Evolutionary conservation across 2,888 invertebrate genomes (phyloP).

Genomic region (Mythimna pallens): DNA sequence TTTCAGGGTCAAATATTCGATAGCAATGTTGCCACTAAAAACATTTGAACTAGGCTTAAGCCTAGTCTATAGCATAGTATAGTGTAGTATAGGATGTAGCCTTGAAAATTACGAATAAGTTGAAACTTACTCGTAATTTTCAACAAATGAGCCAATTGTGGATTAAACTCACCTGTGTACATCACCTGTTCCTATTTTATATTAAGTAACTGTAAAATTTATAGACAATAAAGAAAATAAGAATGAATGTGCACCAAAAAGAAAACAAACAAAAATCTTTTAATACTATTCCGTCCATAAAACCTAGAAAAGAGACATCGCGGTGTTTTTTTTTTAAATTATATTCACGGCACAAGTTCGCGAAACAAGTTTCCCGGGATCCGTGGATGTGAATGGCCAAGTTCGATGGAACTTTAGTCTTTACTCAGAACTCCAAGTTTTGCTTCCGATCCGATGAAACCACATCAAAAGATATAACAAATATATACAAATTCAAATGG

Average conservation of each 20-base stretch:
- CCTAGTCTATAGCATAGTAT: too few relatives aligned
- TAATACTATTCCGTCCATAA: conserved; percentile 7
- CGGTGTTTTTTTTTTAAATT: conserved; percentile 67
- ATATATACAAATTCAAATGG: conserved; percentile 61
- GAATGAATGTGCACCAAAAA: not conserved
- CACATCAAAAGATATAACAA: conserved; percentile 69
- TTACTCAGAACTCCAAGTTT: conserved; percentile 68
- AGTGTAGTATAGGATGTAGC: too few relatives aligned
- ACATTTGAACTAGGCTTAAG: too few relatives aligned
- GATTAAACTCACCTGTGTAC: too few relatives aligned
- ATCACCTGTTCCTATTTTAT: too few relatives aligned
- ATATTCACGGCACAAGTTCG: conserved; percentile 71
- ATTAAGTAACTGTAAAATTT: too few relatives aligned
- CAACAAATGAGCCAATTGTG: too few relatives aligned
- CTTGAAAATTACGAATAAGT: too few relatives aligned
- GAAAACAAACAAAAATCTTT: not conserved
- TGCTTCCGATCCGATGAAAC: conserved; percentile 68
- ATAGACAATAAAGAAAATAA: too few relatives aligned
- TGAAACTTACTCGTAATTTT: too few relatives aligned
- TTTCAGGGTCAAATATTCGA: too few relatives aligned
- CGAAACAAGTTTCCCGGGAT: conserved; percentile 67
- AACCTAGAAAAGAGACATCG: conserved; percentile 37
- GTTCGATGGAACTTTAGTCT: conserved; percentile 74
- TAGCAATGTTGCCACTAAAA: too few relatives aligned
- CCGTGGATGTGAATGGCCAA: conserved; percentile 71